These are phyloP conservation scores for Drosophila sordidula DNA, from an alignment of 2,888 invertebrate genomes.

Conservation along the genomic window DNA sequence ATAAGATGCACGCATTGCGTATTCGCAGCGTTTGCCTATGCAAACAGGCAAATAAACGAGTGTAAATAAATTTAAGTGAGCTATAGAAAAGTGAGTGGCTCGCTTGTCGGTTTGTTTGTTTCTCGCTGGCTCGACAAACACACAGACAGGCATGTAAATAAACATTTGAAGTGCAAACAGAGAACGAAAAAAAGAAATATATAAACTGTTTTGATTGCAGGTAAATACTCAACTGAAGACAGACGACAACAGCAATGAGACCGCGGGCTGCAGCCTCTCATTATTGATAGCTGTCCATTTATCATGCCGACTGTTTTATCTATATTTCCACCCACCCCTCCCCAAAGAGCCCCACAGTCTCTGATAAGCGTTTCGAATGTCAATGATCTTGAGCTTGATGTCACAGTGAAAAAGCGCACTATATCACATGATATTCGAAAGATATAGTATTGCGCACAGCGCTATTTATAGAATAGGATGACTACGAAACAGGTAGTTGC, in stretches of 20 bases:
- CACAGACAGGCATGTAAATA: slow-evolving; percentile 44
- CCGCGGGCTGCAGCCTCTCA: slow-evolving; percentile 46
- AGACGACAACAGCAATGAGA: slow-evolving; percentile 12
- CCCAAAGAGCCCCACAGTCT: background rate
- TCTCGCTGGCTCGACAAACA: slow-evolving; percentile 46
- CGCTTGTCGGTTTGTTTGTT: slow-evolving; percentile 42
- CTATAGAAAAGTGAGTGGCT: slow-evolving; percentile 59
- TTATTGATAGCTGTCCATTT: slow-evolving; percentile 67
- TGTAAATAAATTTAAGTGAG: slow-evolving; percentile 49
- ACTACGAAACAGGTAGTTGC: slow-evolving; percentile 52
- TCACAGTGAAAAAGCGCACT: slow-evolving; percentile 15
- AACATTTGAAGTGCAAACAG: slow-evolving; percentile 58
- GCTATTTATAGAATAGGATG: slow-evolving; percentile 43
- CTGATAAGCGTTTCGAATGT: slow-evolving; percentile 38
- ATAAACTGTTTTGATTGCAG: slow-evolving; percentile 74
- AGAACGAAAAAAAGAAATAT: slow-evolving; percentile 38
- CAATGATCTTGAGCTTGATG: slow-evolving; percentile 45
- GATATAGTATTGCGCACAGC: slow-evolving; percentile 33
- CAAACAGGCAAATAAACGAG: slow-evolving; percentile 39
- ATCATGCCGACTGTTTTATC: slow-evolving; percentile 68
- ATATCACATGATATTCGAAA: slow-evolving; percentile 15
- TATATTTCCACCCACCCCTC: slow-evolving; percentile 20
- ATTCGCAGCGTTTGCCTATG: slow-evolving; percentile 50
- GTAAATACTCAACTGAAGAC: slow-evolving; percentile 55
- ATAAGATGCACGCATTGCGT: slow-evolving; percentile 53